These are phyloP conservation scores for Poeciliopsis prolifica DNA, from an alignment of 2,113 vertebrate genomes.

Conservation along the genomic window DNA sequence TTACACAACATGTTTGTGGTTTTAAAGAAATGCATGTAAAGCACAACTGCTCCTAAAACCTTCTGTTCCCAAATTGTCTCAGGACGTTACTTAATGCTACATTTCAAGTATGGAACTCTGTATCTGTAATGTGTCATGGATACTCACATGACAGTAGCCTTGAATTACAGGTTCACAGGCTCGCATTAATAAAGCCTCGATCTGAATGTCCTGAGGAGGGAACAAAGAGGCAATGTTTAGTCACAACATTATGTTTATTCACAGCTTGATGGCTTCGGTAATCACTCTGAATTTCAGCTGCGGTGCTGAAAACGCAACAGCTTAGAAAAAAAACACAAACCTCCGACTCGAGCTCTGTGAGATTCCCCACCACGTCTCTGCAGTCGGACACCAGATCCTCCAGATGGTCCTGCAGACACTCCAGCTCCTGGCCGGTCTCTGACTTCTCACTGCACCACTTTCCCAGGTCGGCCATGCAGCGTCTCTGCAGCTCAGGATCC, in stretches of 20 bases:
- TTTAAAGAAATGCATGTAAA: neutral
- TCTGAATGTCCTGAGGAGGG: constrained; percentile 91
- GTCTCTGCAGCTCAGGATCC: constrained; percentile 92
- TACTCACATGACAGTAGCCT: constrained; percentile 60
- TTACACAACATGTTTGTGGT: neutral
- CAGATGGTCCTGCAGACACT: constrained; percentile 96
- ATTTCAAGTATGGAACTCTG: neutral
- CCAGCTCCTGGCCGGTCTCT: constrained; percentile 90
- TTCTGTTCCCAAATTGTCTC: neutral
- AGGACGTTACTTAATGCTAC: neutral
- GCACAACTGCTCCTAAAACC: neutral
- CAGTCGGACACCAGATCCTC: constrained; percentile 90
- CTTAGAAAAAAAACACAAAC: constrained; percentile 60
- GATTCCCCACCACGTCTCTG: constrained; percentile 93
- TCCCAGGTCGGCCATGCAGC: constrained; percentile 93
- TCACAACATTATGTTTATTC: neutral
- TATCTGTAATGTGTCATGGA: neutral
- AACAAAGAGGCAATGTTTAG: neutral
- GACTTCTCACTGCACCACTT: constrained; percentile 99
- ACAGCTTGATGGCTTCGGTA: neutral
- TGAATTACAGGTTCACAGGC: constrained; percentile 88
- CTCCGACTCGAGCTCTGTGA: constrained; percentile 96
- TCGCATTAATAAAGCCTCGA: constrained; percentile 95
- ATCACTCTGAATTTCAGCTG: neutral
- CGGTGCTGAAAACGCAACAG: no score